These are phyloP conservation scores for Rhopalosiphum padi DNA, from an alignment of 1,140 invertebrate genomes.

Conservation along the genomic window DNA sequence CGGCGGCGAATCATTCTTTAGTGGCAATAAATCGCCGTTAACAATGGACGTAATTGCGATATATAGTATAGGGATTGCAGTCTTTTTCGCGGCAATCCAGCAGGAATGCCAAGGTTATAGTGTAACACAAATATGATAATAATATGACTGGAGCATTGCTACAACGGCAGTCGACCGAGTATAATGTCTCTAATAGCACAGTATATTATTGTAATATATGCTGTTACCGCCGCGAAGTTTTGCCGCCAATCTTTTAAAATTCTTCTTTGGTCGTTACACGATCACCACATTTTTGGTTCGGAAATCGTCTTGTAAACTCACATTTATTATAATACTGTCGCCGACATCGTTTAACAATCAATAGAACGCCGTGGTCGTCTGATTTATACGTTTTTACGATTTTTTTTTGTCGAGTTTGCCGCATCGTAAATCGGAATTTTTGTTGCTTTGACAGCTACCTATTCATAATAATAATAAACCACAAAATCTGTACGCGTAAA, in stretches of 20 bases:
- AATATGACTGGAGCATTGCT: not conserved
- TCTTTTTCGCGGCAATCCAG: not conserved
- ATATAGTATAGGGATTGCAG: not conserved
- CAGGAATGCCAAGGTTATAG: conserved; percentile 16
- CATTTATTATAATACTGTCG: not conserved
- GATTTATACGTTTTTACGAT: not conserved
- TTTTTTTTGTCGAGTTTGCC: not conserved
- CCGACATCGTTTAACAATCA: not conserved
- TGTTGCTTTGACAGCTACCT: not conserved
- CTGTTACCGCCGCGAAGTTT: not conserved
- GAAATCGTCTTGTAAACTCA: not conserved
- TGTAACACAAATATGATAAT: not conserved
- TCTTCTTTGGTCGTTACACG: not conserved
- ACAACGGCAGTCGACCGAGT: not conserved
- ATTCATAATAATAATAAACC: not conserved
- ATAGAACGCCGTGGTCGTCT: not conserved
- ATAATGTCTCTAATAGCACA: not conserved
- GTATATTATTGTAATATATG: not conserved
- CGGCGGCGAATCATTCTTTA: not conserved
- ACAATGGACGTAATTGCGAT: conserved; percentile 24
- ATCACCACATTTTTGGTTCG: not conserved
- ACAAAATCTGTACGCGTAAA: not conserved
- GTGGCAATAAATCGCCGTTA: conserved; percentile 23
- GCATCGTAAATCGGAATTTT: not conserved
- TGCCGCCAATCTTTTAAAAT: not conserved